Percentiles rank a stretch among this genome's conserved stretches.
Evolutionary conservation across 2,797 vertebrate species (phyloP).

Genomic region (Neosilurus hyrtlii): DNA sequence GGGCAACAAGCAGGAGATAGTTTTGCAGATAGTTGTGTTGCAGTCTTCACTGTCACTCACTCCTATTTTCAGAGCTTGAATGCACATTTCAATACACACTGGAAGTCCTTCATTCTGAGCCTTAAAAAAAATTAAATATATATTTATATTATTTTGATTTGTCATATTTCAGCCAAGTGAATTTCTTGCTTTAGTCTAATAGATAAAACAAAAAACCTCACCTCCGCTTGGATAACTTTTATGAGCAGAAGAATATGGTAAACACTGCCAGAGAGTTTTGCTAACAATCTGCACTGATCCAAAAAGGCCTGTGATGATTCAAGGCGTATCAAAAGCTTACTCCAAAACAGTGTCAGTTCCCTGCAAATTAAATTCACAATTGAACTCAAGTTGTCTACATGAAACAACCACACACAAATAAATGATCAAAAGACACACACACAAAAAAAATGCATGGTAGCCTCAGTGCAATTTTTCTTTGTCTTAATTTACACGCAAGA

Average conservation of each 20-base stretch:
- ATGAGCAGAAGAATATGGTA: constrained; percentile 99
- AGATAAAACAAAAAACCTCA: constrained; percentile 64
- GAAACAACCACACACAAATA: neutral
- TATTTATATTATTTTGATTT: neutral
- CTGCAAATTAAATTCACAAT: constrained; percentile 66
- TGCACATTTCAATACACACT: constrained; percentile 95
- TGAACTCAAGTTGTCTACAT: neutral
- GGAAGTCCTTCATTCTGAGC: constrained; percentile 92
- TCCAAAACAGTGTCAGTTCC: constrained; percentile 99
- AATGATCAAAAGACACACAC: neutral
- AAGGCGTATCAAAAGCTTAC: constrained; percentile 94
- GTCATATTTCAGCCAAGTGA: neutral
- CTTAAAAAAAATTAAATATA: constrained; percentile 56
- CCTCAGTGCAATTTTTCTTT: neutral
- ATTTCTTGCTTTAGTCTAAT: neutral
- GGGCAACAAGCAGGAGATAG: constrained; percentile 95
- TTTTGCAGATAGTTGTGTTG: constrained; percentile 98
- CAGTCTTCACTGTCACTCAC: constrained; percentile 87
- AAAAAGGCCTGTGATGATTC: constrained; percentile 91
- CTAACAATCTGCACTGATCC: constrained; percentile 91
- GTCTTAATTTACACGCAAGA: neutral
- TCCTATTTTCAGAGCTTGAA: constrained; percentile 95
- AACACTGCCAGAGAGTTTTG: constrained; percentile 93
- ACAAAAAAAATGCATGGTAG: neutral
- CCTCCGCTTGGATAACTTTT: constrained; percentile 99